A percentile compares a stretch with the other conserved stretches of the same genome.
Conservation (phyloP, 2,797 vertebrate genomes). For the Syncerus caffer region DNA sequence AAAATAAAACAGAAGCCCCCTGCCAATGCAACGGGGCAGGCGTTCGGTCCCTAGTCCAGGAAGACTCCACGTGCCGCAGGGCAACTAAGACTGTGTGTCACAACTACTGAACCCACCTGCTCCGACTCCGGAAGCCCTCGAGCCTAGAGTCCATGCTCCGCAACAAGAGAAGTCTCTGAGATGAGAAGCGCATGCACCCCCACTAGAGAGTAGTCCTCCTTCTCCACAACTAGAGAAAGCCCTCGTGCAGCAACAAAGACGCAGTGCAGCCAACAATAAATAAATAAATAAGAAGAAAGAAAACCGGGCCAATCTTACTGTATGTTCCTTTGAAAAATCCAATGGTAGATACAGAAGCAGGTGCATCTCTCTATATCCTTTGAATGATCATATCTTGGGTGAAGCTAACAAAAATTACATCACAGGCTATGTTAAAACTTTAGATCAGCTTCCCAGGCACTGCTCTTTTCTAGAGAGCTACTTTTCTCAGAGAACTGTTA, state of each 20-base stretch:
- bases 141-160: no score
- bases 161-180: neutral
- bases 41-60: accelerated
- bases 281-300: neutral
- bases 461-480: neutral
- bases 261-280: neutral
- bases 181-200: neutral
- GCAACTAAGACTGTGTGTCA: neutral
- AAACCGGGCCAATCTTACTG: neutral
- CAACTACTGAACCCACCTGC: no score
- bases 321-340: neutral
- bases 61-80: neutral
- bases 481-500: neutral
- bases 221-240: neutral
- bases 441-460: neutral
- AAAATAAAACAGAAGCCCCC: no score
- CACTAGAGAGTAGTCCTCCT: no score
- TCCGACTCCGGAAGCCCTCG: neutral
- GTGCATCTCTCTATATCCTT: neutral
- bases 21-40: no score
- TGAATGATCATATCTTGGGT: neutral
- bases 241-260: neutral
- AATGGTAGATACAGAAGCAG: neutral
- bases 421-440: neutral
- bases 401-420: neutral